Conservation (phyloP, 2,888 invertebrate species). For the Synergus japonicus region DNA sequence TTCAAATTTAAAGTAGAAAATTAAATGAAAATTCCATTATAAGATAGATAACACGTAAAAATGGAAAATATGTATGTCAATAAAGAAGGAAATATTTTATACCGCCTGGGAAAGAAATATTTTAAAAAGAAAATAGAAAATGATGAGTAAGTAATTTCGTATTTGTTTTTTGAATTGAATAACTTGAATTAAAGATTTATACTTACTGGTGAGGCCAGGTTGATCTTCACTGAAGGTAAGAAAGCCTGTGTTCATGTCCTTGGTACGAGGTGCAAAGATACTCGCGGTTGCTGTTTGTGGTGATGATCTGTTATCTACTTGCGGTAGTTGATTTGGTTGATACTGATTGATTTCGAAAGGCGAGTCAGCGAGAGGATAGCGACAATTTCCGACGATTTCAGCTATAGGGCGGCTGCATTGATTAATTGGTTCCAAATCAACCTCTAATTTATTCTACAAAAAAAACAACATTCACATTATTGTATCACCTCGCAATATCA, state of each 20-base stretch:
- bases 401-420: slow-evolving; percentile 42
- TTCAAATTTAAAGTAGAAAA: too few species aligned
- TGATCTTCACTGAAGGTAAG: slow-evolving; percentile 92
- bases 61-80: neutral
- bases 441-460: slow-evolving; percentile 65
- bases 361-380: slow-evolving; percentile 64
- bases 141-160: too few species aligned
- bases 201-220: slow-evolving; percentile 91
- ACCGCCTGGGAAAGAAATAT: too few species aligned
- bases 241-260: slow-evolving; percentile 97
- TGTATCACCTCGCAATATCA: neutral
- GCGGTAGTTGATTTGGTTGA: slow-evolving; percentile 48
- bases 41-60: too few species aligned
- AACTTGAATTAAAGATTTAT: slow-evolving; percentile 46
- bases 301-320: slow-evolving; percentile 66
- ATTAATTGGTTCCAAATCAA: slow-evolving; percentile 59
- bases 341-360: slow-evolving; percentile 55
- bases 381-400: slow-evolving; percentile 60
- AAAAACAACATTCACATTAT: neutral
- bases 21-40: too few species aligned
- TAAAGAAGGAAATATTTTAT: neutral
- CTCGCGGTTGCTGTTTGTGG: slow-evolving; percentile 86
- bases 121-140: neutral
- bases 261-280: slow-evolving; percentile 89
- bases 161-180: too few species aligned